These are phyloP conservation scores for Drosophila incognita DNA, from an alignment of 2,888 invertebrate genomes.

Conservation along the genomic window DNA sequence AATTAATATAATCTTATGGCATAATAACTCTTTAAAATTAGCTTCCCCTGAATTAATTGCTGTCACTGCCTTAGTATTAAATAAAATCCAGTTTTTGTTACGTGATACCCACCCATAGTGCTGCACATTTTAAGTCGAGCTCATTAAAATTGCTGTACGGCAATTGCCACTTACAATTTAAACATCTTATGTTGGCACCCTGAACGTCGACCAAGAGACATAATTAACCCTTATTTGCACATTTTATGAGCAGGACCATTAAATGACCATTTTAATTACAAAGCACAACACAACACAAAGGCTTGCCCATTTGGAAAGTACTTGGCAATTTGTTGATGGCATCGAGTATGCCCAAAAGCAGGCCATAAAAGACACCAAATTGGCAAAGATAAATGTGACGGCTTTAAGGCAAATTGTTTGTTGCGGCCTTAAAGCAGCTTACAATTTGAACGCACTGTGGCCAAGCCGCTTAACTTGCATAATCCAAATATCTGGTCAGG, in stretches of 20 bases:
- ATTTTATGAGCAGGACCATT: slow-evolving; percentile 79
- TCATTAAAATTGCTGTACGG: slow-evolving; percentile 61
- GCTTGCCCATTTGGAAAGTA: slow-evolving; percentile 55
- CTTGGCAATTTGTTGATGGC: slow-evolving; percentile 58
- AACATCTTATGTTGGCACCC: slow-evolving; percentile 54
- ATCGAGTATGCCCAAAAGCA: slow-evolving; percentile 24
- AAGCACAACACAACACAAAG: slow-evolving; percentile 29
- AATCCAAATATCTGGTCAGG: slow-evolving; percentile 81
- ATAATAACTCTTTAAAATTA: neutral
- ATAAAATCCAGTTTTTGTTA: neutral
- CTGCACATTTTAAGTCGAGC: slow-evolving; percentile 17
- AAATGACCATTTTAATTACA: slow-evolving; percentile 77
- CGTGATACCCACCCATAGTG: neutral
- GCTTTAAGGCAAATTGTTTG: slow-evolving; percentile 49
- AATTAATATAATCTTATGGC: neutral
- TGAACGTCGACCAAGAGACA: slow-evolving; percentile 59
- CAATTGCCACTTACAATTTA: slow-evolving; percentile 59
- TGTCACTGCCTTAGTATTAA: neutral
- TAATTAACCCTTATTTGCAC: slow-evolving; percentile 84
- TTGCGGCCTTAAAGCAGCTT: slow-evolving; percentile 67
- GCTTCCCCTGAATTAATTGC: neutral
- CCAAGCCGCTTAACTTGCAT: slow-evolving; percentile 82
- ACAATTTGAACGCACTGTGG: slow-evolving; percentile 62
- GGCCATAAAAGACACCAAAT: slow-evolving; percentile 42
- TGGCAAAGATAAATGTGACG: slow-evolving; percentile 39